Percentiles rank a stretch among this genome's conserved stretches.
Evolutionary conservation across 2,888 invertebrate species (phyloP).

Genomic region (Caradrina clavipalpis): DNA sequence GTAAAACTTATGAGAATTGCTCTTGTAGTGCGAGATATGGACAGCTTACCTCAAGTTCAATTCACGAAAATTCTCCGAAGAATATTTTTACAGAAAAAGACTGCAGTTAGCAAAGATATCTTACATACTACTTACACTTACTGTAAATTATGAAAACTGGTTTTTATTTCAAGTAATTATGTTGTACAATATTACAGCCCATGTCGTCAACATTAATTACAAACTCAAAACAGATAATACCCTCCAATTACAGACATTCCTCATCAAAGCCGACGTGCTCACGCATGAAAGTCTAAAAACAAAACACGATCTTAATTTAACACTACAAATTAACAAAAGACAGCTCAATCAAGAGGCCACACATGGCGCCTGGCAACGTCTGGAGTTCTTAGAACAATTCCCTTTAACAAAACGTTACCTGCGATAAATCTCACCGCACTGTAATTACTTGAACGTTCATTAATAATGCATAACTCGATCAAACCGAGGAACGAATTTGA

Average conservation of each 20-base stretch:
- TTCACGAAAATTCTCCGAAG: too few species aligned
- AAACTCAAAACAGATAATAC: neutral
- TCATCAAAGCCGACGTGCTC: constrained; percentile 21
- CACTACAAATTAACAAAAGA: constrained; percentile 50
- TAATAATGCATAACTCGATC: constrained; percentile 90
- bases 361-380: constrained; percentile 46
- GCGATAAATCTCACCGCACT: constrained; percentile 82
- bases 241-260: constrained; percentile 4
- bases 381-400: constrained; percentile 54
- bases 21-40: too few species aligned
- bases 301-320: constrained; percentile 33
- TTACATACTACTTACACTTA: too few species aligned
- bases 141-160: too few species aligned
- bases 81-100: too few species aligned
- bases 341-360: constrained; percentile 65
- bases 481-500: constrained; percentile 75
- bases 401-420: constrained; percentile 64
- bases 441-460: constrained; percentile 87
- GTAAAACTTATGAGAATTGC: too few species aligned
- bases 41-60: too few species aligned
- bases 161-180: too few species aligned
- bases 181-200: neutral
- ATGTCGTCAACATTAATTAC: neutral
- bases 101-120: too few species aligned
- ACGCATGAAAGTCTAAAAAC: constrained; percentile 31